Evolutionary conservation across 2,113 vertebrate species (phyloP), one percentile per base, ranked within the genome.

Genomic region (Tonatia bakeri): DNA sequence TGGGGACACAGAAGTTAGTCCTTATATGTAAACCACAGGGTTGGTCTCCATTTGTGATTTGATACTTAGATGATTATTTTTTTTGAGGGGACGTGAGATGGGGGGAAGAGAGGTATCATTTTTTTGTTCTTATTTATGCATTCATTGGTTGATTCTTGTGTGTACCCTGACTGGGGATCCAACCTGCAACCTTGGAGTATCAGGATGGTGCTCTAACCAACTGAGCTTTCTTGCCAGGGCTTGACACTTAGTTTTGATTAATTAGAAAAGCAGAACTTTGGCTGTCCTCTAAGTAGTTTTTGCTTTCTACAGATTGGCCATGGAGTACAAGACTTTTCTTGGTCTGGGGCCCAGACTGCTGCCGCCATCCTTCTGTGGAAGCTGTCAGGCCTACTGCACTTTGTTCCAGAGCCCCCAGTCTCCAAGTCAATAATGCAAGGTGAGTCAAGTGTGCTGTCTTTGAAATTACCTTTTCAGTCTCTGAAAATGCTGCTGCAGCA

Each of bases 191-290:
- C 61, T 64, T 64, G 61, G 61, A 31, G 61, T 64, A 64, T 31
- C 28, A 0, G 61, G 12, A 31, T 64, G 61, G 15, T 31, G 28
- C 28, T 64, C 61, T 31, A 31, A 64, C 28, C 26, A 64, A 31
- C 11, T 31, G 61, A 64, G 11, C 11, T 64, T 28, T 13, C 61
- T 31, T 14, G 28, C 61, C 61, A 64, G 61, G 61, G 61, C 61
- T 64, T 64, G 61, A 64, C 15, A 64, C 61, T 94, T 92, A 80
- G 64, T 75, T 89, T 91, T 85, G 64, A 69, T 75, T 96, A 93
- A 94, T 80, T 91, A 82, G 50, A 96, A 83, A 38, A 87, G 64
- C 80, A 97, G 81, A 94, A 17, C 36, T 89, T 93, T 90, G 70
- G 28, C 56, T 87, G 33, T 38, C 80, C 38, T 59, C 36, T 13